Evolutionary conservation across 92 coral and sea anemone genomes (phyloP).

Genomic region (Epizoanthus fatuus): DNA sequence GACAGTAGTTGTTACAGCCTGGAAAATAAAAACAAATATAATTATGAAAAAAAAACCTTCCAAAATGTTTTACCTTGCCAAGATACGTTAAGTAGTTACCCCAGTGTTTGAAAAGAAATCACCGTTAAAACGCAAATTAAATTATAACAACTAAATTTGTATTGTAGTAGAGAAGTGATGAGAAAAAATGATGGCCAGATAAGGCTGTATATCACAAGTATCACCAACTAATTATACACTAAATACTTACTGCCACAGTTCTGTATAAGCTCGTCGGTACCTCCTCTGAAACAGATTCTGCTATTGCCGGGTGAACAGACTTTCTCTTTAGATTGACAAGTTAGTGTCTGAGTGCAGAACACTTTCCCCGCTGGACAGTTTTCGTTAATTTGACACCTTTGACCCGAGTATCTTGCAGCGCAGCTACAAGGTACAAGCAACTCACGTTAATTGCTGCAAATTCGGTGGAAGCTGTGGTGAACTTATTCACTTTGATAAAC

Average conservation of each 20-base stretch:
- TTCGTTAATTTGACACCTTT: not conserved
- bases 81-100: not conserved
- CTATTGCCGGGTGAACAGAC: not conserved
- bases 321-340: conserved; percentile 7
- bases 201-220: not conserved
- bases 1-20: conserved; percentile 18
- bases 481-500: too few relatives aligned
- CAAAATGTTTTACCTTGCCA: not conserved
- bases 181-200: not conserved
- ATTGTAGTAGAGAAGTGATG: not conserved
- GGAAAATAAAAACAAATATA: not conserved
- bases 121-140: too few relatives aligned
- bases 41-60: not conserved
- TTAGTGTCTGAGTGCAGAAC: conserved; percentile 8
- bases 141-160: too few relatives aligned
- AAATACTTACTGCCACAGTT: conserved; percentile 36
- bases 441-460: too few relatives aligned
- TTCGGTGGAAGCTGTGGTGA: too few relatives aligned
- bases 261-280: conserved; percentile 14
- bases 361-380: conserved; percentile 6
- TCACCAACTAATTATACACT: not conserved
- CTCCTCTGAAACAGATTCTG: conserved; percentile 25
- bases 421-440: conserved; percentile 11
- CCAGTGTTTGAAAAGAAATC: too few relatives aligned
- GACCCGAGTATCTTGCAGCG: not conserved